Base-by-base conservation (phyloP, 2,797 vertebrate species). In the Hephaestus fuliginosus region DNA sequence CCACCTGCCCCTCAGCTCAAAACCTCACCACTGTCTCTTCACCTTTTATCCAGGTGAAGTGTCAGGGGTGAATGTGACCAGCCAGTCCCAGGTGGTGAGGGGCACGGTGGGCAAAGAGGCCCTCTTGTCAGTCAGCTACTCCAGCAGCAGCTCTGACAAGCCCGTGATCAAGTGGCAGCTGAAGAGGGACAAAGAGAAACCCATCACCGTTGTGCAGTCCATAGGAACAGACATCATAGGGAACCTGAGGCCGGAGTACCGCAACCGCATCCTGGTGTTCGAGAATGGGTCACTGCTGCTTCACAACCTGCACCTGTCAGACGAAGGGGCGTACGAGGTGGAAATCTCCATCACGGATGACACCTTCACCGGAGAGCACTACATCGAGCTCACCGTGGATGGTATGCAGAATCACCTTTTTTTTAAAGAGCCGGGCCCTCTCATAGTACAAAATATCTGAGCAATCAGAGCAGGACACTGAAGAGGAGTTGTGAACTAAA, bases 261-360 rank as follows among this genome's bases (percentile, higher is more conserved):
- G 96, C 1, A 96, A 97, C 76, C 97, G 98, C 25, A 97, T 99
- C 88, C 94, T 95, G 55, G 96, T 99, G 88, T 97, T 96, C 1
- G 97, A 98, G 85, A 99, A 99, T 0, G 98, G 98, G 49, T 98
- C 98, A 0, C 90, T 99, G 83, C 95, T 98, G 78, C 96, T 99
- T 77, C 97, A 97, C 76, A 96, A 97, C 85, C 85, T 99, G 90
- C 97, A 97, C 89, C 60, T 97, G 82, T 93, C 96, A 0, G 98
- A 99, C 0, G 98, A 99, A 85, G 98, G 98, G 0, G 94, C 94
- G 0, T 99, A 99, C 0, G 98, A 98, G 78, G 98, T 99, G 39
- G 97, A 99, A 94, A 97, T 99, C 91, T 99, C 98, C 92, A 99
- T 99, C 93, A 99, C 98, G 0, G 98, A 98, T 0, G 98, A 99